Evolutionary conservation across 2,888 invertebrate genomes (phyloP), one percentile per base, ranked within the genome.

Genomic region (Melanophora roralis): DNA sequence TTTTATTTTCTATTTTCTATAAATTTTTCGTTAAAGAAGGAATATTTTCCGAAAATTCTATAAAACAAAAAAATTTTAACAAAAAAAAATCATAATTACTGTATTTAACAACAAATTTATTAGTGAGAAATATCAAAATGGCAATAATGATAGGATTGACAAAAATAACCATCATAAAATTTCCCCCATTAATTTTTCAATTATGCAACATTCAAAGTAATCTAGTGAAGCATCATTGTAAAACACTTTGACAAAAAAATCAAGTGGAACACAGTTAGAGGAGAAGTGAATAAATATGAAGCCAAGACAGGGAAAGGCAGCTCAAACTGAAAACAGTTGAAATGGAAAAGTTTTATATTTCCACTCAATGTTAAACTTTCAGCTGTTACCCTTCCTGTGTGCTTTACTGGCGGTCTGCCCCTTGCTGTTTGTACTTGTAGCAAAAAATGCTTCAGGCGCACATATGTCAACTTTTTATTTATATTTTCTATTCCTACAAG

Each of bases 401-500:
- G 45, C 12, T 40, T 47, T 36, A 27, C 27, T 27, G 3, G 3
- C 27, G 6, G 3, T 27, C 34, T 47, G 53, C 86, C 86, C 85
- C 88, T 88, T 85, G 88, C 86, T 89, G 88, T 85, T 87, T 60
- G 8, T 21, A 43, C 40, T 60, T 11, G 23, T 83, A 83, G 81
- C 72, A n/a, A 84, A 89, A 86, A 85, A 85, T 85, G 89, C 89
- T 88, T 85, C 87, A 85, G 89, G 88, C 88, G 86, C 88, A 89
- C 89, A 89, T 89, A 89, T 89, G 89, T 89, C 89, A 87, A 86
- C 87, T 89, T 89, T 76, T 80, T 75, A 68, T 73, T 62, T 74
- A 65, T 79, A 88, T 84, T 74, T 80, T 64, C 43, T 80, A 79
- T 60, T 62, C 68, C 55, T 55, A 64, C 55, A 75, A 71, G 75